Evolutionary conservation across 2,797 vertebrate genomes (phyloP).

Genomic region (Sebastes trivittatus): DNA sequence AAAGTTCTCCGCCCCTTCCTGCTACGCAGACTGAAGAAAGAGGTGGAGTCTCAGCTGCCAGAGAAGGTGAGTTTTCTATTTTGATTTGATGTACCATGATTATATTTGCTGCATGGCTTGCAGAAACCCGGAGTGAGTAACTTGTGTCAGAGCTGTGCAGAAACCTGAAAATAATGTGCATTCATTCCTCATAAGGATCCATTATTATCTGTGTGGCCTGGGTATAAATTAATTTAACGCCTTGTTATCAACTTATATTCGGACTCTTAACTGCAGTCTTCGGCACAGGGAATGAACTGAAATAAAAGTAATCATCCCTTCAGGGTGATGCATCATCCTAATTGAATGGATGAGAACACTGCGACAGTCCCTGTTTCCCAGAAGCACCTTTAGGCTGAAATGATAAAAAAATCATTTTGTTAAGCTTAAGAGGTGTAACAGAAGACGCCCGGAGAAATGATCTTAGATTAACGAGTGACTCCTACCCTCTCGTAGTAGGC

Average conservation of each 20-base stretch:
- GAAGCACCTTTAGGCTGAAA: neutral
- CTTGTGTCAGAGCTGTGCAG: neutral
- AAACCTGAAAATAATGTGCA: neutral
- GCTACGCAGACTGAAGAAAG: slow-evolving; percentile 93
- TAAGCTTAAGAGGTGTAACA: neutral
- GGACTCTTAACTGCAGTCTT: neutral
- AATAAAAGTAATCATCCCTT: neutral
- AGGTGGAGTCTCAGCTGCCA: slow-evolving; percentile 94
- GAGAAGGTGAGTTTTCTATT: slow-evolving; percentile 85
- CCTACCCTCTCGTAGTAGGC: too few species aligned
- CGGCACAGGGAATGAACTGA: neutral
- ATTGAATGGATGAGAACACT: neutral
- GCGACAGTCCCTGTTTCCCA: neutral
- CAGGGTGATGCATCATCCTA: neutral
- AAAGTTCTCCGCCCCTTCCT: slow-evolving; percentile 96
- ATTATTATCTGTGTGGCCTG: neutral
- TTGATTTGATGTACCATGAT: neutral
- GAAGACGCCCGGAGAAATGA: neutral
- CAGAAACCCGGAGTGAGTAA: neutral
- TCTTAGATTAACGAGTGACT: neutral
- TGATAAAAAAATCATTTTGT: neutral
- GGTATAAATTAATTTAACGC: neutral
- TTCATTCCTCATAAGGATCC: neutral
- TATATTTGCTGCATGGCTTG: neutral
- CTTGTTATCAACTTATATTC: neutral